Base-by-base conservation (phyloP, 2,888 invertebrate species). In the Apomyelois bistriatella region DNA sequence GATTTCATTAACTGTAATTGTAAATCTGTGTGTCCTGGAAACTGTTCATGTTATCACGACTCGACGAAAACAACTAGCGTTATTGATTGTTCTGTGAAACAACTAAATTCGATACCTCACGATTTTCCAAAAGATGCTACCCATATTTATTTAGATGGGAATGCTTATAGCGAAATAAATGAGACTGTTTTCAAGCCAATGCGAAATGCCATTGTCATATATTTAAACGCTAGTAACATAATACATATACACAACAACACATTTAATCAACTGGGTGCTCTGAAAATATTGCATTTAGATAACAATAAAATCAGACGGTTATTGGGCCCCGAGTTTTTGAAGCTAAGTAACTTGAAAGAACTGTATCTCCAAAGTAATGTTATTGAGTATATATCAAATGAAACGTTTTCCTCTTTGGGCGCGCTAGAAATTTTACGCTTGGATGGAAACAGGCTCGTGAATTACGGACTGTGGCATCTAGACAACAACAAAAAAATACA, bases 1-100 rank as follows among this genome's bases (percentile, higher is more conserved):
- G 98, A 98, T 79, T 98, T 96, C 82, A 97, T 96, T 81, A 96
- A 96, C 58, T 98, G 98, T 85, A 97, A 97, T 83, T 98, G 98
- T 85, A 97, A 97, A 90, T 96, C 96, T 94, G 95, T 96, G 59
- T 98, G 98, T 74, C 98, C 98, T 5, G 92, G 93, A 64, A 96
- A 96, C 74, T 98, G 98, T 91, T 95, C 95, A 64, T 98, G 98
- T 82, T 98, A 96, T 90, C 97, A 97, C 84, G 98, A 98, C 78
- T 95, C 96, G 70, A 94, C 95, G 36, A 98, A 97, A 95, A 94
- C 94, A 68, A 96, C 96, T 32, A 97, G 96, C 83, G 96, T 97
- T 51, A 96, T 97, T 53, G 97, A 97, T 83, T 98, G 97, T 85
- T 96, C 96, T 68, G 93, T 94, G 42, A 94, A 95, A 82, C 92